Evolutionary conservation across 2,888 invertebrate genomes (phyloP), one percentile per base, ranked within the genome.

Genomic region (Mythimna lalbum): DNA sequence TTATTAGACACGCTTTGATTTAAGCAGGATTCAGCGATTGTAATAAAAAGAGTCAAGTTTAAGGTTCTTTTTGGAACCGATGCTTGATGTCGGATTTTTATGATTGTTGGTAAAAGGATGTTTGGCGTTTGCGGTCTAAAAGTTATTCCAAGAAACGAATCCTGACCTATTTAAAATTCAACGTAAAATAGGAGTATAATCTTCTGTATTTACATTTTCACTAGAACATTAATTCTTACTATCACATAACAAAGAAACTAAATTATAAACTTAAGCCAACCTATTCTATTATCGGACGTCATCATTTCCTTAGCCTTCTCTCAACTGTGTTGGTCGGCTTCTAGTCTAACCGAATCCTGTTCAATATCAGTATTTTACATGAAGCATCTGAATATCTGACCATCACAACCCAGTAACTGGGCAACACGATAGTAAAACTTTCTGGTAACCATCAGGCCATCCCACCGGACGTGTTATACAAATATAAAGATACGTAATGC

Each of bases 1-100:
- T 82, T 82, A 82, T 74, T 80, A 74, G 62, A 60, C 31, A 19
- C 47, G 17, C 55, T 82, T 70, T 71, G 65, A 72, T 71, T 80
- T 68, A 57, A 66, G 52, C 68, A 72, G 56, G 49, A 66, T 56
- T 76, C 49, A 19, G 70, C 33, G 60, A 76, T 66, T 61, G 50
- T 43, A 66, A 63, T 53, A 76, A 79, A 72, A 68, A 60, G 39
- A 56, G 21, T 17, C 33, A 53, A 74, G 43, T 21, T 27, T 57
- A 12, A 21, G 39, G 49, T 61, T 64, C 43, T 70, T 66, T 75
- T 64, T 9, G 36, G 68, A 56, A 73, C 33, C 52, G 39, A 31
- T 55, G 17, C n/a, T 57, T 47, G 47, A 50, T 62, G 31, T 53
- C 14, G 10, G 19, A 21, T 63, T 72, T 74, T 74, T 74, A 70